phyloP scores from a whole-genome alignment of 2,113 vertebrate species.

The Psilopogon haemacephalus region DNA sequence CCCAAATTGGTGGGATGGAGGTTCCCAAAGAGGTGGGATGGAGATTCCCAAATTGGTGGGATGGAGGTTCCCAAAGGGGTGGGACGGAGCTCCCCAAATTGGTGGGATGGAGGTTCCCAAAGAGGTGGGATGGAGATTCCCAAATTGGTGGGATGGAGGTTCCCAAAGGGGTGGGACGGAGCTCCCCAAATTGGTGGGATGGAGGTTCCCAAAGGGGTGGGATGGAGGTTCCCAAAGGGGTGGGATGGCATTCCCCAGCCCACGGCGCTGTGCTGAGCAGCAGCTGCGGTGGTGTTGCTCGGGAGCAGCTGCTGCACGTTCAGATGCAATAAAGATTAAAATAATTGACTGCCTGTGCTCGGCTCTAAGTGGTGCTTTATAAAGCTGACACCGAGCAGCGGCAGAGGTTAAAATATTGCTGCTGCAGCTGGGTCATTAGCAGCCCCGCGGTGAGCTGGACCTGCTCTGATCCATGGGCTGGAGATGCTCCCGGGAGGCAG shows the following conservation, averaged over 20 bases:
- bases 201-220: neutral
- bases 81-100: neutral
- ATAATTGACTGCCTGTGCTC: constrained; percentile 7
- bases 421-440: neutral
- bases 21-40: neutral
- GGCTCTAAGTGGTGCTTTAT: constrained; percentile 37
- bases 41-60: neutral
- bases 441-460: neutral
- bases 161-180: neutral
- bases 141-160: neutral
- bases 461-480: neutral
- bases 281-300: neutral
- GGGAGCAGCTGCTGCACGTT: neutral
- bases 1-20: neutral
- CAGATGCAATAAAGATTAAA: constrained; percentile 21
- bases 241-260: neutral
- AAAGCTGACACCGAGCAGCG: neutral
- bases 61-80: neutral
- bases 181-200: neutral
- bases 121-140: neutral
- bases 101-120: neutral
- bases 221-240: neutral
- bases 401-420: constrained; percentile 23
- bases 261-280: neutral
- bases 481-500: neutral